These are phyloP conservation scores for Dynastes grantii DNA, from an alignment of 2,888 invertebrate species.

Conservation along the genomic window DNA sequence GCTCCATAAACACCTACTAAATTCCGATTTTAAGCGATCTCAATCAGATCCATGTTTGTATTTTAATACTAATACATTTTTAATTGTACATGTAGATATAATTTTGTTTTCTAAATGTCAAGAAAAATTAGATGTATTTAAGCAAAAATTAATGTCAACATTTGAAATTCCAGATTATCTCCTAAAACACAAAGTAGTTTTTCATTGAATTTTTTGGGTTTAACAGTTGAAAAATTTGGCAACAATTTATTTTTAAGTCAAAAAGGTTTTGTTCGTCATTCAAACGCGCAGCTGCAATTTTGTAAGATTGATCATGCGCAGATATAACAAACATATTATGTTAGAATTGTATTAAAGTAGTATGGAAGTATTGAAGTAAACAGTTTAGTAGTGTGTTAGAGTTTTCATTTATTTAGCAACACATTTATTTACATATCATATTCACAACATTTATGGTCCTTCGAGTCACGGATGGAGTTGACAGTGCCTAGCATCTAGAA, in stretches of 20 bases:
- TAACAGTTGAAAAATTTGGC: not conserved
- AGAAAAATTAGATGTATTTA: not conserved
- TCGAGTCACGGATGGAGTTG: too few relatives aligned
- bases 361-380: too few relatives aligned
- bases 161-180: constrained; percentile 6
- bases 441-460: too few relatives aligned
- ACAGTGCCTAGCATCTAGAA: too few relatives aligned
- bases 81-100: constrained; percentile 9
- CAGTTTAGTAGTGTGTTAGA: too few relatives aligned
- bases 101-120: not conserved
- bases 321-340: too few relatives aligned
- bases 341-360: too few relatives aligned
- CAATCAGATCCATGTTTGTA: not conserved
- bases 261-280: not conserved
- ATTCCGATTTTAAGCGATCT: not conserved
- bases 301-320: too few relatives aligned
- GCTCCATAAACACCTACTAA: not conserved
- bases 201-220: not conserved
- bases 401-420: too few relatives aligned
- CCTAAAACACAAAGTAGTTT: not conserved
- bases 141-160: constrained; percentile 4
- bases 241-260: not conserved
- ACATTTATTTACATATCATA: too few relatives aligned
- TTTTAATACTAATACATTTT: not conserved
- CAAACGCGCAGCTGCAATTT: too few relatives aligned